phyloP scores from a whole-genome alignment of 92 coral and sea anemone genomes.

The Meandrina meandrites region DNA sequence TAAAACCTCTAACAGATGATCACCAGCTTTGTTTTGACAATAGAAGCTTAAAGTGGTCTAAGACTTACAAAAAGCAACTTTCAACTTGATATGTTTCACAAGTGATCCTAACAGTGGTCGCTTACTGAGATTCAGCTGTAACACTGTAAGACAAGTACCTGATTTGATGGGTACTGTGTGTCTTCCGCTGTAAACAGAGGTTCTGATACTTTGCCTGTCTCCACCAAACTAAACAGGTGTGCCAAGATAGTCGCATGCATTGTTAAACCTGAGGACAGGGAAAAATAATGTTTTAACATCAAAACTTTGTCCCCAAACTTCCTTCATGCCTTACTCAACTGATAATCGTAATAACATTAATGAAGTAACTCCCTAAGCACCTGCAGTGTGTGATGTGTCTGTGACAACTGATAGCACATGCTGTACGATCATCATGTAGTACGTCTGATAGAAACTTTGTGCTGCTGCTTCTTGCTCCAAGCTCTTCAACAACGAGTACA shows the following conservation, averaged over 20 bases:
- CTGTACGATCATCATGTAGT: slow-evolving; percentile 88
- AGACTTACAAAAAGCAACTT: too few relatives aligned
- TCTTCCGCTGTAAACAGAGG: slow-evolving; percentile 73
- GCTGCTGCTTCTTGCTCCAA: slow-evolving; percentile 90
- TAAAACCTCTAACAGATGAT: too few relatives aligned
- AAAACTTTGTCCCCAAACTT: too few relatives aligned
- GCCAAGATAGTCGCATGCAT: slow-evolving; percentile 99
- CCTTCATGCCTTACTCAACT: too few relatives aligned
- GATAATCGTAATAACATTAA: background rate
- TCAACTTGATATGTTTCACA: too few relatives aligned
- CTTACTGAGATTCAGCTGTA: too few relatives aligned
- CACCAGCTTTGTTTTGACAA: too few relatives aligned
- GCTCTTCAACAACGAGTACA: slow-evolving; percentile 86
- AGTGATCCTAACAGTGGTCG: background rate
- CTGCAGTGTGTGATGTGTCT: slow-evolving; percentile 97
- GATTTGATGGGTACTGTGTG: slow-evolving; percentile 76
- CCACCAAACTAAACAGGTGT: slow-evolving; percentile 97
- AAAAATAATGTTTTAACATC: too few relatives aligned
- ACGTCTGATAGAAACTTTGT: slow-evolving; percentile 94
- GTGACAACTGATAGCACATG: slow-evolving; percentile 96
- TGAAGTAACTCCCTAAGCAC: slow-evolving; percentile 21
- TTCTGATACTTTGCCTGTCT: slow-evolving; percentile 79
- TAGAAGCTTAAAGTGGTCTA: too few relatives aligned
- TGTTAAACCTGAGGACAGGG: slow-evolving; percentile 63
- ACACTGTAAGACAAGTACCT: slow-evolving; percentile 49